Evolutionary conservation across 2,888 invertebrate genomes (phyloP), one percentile per base, ranked within the genome.

Genomic region (Hylaea fasciaria): DNA sequence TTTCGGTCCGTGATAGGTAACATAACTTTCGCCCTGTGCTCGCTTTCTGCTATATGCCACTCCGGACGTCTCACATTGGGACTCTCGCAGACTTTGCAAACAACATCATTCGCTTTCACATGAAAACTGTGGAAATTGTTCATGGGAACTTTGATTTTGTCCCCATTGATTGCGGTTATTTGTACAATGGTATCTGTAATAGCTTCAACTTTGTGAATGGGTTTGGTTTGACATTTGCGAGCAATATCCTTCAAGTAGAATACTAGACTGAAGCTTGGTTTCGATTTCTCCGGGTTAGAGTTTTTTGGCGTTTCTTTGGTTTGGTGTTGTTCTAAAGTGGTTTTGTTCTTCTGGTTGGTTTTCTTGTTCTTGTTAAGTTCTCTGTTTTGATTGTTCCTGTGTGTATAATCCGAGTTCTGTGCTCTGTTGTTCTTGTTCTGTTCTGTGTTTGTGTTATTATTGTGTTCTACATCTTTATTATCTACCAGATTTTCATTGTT

Each of bases 61-160:
- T 46, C 49, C 3, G 43, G 43, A 0, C 56, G 43, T 9, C 48
- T 35, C 17, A 55, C 56, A 10, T 59, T 56, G 8, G 66, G 46
- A 9, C 55, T 48, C 29, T 59, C 51, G 9, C 66, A 66, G 0
- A 66, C 28, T 47, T 62, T 66, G 32, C 66, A 66, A n/a, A 44
- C 49, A 0, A 62, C 67, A 37, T 73, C 71, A 2, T 55, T 50
- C 7, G 61, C 41, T 9, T 52, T 62, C 14, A 43, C 17, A 9
- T 61, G 49, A 2, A 71, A 67, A 22, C 72, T 66, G 37, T 72
- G 68, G n/a, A 71, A 74, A 37, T 66, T 69, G n/a, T 68, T 55
- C 5, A 65, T 49, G 2, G 44, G 45, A 7, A 77, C 56, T 17
- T 48, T 65, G 1, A 71, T 51, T 60, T 59, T 48, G 43, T 57